Base-by-base conservation (phyloP, 2,888 invertebrate genomes). In the Metalampra italica region DNA sequence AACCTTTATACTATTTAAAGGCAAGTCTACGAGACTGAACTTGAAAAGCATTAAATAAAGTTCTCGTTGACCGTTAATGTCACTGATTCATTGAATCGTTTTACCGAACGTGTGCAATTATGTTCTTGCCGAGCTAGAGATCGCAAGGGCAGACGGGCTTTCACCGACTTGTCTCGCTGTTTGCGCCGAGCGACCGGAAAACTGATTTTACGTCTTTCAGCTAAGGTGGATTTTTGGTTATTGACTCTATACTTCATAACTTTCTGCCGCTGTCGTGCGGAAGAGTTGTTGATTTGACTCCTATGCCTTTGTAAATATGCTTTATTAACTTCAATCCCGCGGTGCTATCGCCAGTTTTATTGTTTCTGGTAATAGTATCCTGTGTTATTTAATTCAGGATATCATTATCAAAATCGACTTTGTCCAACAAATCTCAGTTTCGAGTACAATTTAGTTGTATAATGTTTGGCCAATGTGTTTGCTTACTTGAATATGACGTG, bases 91-190 rank as follows among this genome's bases (percentile, higher is more conserved):
- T 75, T 73, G 68, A 79, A 77, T 75, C 73, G 68, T 75, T 78
- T 77, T 71, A 72, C 73, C 68, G 71, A 73, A 77, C 73, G 72
- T 75, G 71, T 75, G 73, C 74, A 82, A 78, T 79, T 83, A 81
- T 76, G 74, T 76, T 79, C 77, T 78, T 75, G 73, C 71, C 64
- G 66, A 78, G 72, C 74, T 80, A 78, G 78, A 81, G 76, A 84
- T 82, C 77, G 82, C 79, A 82, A 83, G 82, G 83, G 84, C 82
- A 82, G 77, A 77, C 80, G 62, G 77, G 80, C 86, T 87, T 87
- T 87, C 86, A 82, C 86, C 76, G 70, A 66, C 77, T 74, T 74
- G 75, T 76, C 75, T 76, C 69, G 68, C 61, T 55, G 62, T 62
- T 54, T 48, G 54, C 50, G 51, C 56, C 50, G 56, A 52, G 57